Percentiles rank a stretch among this genome's conserved stretches.
phyloP scores from a whole-genome alignment of 2,888 invertebrate genomes.

The Cephus pulcher region DNA sequence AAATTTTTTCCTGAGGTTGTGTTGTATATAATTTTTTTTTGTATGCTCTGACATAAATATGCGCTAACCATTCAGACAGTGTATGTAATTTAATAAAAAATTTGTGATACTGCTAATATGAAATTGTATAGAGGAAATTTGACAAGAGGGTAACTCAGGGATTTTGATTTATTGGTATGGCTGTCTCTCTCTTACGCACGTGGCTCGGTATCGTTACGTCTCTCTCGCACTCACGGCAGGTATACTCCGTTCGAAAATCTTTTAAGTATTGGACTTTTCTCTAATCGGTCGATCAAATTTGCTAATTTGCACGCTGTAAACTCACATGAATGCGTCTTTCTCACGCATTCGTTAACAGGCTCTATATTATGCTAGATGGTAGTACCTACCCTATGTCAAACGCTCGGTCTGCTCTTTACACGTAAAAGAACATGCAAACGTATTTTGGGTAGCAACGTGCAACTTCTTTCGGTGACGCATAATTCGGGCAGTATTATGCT shows the following conservation, averaged over 20 bases:
- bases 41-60: too few species aligned
- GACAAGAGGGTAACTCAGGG: background rate
- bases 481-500: conserved; percentile 39
- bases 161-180: background rate
- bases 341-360: background rate
- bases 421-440: background rate
- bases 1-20: background rate
- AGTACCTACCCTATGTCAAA: background rate
- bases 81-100: background rate
- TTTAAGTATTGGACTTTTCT: background rate
- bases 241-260: too few species aligned
- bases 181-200: background rate
- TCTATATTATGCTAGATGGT: background rate
- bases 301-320: background rate
- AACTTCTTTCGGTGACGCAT: conserved; percentile 23
- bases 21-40: background rate
- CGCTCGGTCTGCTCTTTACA: background rate
- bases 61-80: too few species aligned
- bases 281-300: background rate
- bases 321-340: background rate
- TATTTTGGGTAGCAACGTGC: background rate
- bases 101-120: background rate
- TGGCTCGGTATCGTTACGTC: background rate
- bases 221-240: too few species aligned
- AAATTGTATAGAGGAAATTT: background rate